These are phyloP conservation scores for Theonella swinhoei DNA, from an alignment of 37 sponge, comb jelly and placozoan species.

Conservation along the genomic window DNA sequence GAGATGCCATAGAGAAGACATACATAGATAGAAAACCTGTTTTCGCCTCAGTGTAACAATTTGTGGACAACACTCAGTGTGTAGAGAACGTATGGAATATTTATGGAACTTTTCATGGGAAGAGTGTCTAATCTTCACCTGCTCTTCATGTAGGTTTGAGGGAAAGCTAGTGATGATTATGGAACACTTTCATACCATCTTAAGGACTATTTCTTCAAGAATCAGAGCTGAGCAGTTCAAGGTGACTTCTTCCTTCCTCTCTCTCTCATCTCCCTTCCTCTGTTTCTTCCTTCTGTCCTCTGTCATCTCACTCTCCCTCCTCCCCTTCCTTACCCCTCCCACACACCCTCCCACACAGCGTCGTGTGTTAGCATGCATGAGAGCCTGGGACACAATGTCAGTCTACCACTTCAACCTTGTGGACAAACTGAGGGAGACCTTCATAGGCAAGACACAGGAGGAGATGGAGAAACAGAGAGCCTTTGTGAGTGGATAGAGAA, in stretches of 20 bases:
- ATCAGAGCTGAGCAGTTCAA: slow-evolving; percentile 83
- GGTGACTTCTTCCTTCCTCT: slow-evolving; percentile 17
- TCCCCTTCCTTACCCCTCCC: not conserved
- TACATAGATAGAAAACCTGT: too few species aligned
- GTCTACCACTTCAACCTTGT: slow-evolving; percentile 84
- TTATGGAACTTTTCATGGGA: too few species aligned
- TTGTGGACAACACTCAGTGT: too few species aligned
- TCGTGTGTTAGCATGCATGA: slow-evolving; percentile 74
- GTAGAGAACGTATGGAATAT: too few species aligned
- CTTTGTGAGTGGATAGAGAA: slow-evolving; percentile 55
- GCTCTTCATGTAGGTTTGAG: slow-evolving; percentile 68
- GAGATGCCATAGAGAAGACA: too few species aligned
- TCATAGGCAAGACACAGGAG: slow-evolving; percentile 78
- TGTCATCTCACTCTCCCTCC: not conserved
- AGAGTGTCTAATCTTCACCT: not conserved
- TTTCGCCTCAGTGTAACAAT: too few species aligned
- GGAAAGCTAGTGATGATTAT: slow-evolving; percentile 40
- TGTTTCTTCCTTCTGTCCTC: not conserved
- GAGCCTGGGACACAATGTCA: slow-evolving; percentile 80
- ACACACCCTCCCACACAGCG: slow-evolving; percentile 26
- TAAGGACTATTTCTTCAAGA: slow-evolving; percentile 52
- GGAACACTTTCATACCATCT: slow-evolving; percentile 69
- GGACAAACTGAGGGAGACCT: slow-evolving; percentile 72
- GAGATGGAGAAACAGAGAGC: slow-evolving; percentile 85
- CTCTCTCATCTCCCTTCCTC: not conserved